Percentiles rank a stretch among this genome's conserved stretches.
Conservation (phyloP, 35 echinoderm and acorn worm species). For the Nesometra sesokonis region DNA sequence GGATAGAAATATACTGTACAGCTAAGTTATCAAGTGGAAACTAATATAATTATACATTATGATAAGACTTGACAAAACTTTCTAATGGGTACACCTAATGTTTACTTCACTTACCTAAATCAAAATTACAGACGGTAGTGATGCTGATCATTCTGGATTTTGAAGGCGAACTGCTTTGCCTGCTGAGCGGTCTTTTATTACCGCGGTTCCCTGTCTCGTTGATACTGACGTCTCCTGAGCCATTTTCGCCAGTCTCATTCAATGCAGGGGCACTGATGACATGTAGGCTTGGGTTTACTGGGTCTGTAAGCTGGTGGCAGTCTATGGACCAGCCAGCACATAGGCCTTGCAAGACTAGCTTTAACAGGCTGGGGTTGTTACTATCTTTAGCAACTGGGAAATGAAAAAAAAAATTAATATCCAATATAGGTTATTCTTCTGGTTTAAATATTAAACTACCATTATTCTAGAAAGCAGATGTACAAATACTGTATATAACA, state of each 20-base stretch:
- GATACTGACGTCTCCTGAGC: neutral
- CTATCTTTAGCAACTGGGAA: conserved; percentile 74
- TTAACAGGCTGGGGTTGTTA: conserved; percentile 66
- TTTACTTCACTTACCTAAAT: neutral
- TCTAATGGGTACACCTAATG: too few species aligned
- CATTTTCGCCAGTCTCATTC: neutral
- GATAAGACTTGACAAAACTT: too few species aligned
- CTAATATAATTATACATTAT: too few species aligned
- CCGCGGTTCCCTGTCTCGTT: neutral
- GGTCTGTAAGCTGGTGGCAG: conserved; percentile 13
- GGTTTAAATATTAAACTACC: too few species aligned
- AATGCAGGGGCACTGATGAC: neutral
- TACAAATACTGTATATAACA: too few species aligned
- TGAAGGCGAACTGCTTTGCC: neutral
- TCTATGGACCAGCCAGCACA: conserved; percentile 66
- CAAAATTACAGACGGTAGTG: neutral
- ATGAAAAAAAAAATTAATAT: neutral
- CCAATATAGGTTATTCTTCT: too few species aligned
- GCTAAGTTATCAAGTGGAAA: too few species aligned
- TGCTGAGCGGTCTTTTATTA: neutral
- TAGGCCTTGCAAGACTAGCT: conserved; percentile 78
- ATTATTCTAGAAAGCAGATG: too few species aligned
- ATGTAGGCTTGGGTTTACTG: neutral
- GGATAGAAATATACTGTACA: too few species aligned
- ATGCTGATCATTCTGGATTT: neutral